Evolutionary conservation across 2,113 vertebrate species (phyloP).

Genomic region (Vidua chalybeata): DNA sequence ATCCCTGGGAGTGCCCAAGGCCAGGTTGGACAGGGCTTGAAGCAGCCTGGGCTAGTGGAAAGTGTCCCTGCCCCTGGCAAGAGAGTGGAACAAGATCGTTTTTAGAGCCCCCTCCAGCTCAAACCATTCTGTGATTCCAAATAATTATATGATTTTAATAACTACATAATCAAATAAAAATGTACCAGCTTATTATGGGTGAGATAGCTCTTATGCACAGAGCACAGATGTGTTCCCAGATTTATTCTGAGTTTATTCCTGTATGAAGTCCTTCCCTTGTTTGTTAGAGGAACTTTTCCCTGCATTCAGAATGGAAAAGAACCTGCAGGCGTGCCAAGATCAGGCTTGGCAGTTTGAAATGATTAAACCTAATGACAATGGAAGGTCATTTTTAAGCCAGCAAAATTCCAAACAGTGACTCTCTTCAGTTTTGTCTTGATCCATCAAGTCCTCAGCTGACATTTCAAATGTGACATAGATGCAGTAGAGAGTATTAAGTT

Average conservation of each 20-base stretch:
- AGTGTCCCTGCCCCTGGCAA: not conserved
- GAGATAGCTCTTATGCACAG: not conserved
- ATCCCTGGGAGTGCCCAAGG: not conserved
- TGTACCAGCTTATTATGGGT: not conserved
- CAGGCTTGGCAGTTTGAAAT: not conserved
- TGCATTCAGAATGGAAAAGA: not conserved
- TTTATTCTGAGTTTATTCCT: not conserved
- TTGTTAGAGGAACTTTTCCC: not conserved
- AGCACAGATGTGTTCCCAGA: not conserved
- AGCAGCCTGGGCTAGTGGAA: not conserved
- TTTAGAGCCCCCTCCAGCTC: not conserved
- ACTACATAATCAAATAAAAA: not conserved
- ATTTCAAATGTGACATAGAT: not conserved
- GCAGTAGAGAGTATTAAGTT: not conserved
- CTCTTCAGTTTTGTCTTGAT: not conserved
- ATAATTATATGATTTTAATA: not conserved
- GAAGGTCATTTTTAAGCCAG: slow-evolving; percentile 1
- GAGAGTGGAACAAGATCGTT: not conserved
- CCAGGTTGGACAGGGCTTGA: not conserved
- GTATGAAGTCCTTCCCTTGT: not conserved
- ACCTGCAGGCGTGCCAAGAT: not conserved
- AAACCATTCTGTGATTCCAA: not conserved
- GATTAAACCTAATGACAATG: not conserved
- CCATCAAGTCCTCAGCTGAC: not conserved
- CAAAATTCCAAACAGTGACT: not conserved